Evolutionary conservation across 2,797 vertebrate species (phyloP), one percentile per base, ranked within the genome.

Genomic region (Anguilla megastoma): DNA sequence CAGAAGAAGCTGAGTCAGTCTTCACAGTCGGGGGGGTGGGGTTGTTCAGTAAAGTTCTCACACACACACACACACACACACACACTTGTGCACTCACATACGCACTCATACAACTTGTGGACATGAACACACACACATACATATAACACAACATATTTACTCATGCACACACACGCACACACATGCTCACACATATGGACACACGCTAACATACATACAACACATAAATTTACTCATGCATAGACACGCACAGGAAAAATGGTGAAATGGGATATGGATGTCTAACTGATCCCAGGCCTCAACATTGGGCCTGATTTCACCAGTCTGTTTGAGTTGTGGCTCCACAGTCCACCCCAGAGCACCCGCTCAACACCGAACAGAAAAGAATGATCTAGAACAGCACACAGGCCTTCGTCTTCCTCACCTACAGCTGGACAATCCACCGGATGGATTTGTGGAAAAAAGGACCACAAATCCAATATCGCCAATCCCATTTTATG

Each of bases 1-100:
- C 90, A 92, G 86, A 90, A 86, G 87, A 24, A 50, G 92, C 91
- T 95, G 93, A 95, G 90, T 95, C 95, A 95, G 92, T 89, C 89
- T 91, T 92, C 90, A 91, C 91, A 93, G 88, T 48, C 50, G 90
- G 86, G 71, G 69, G n/a, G 58, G 80, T 69, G 30, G 79, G 87
- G 88, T 93, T 90, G 89, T 91, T 90, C 84, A 92, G 48, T 48
- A 71, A 88, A 87, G 87, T 86, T 87, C 89, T 88, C 85, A 85
- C 56, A 86, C 87, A 36, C n/a, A 30, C 24, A 54, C 45, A 84
- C 48, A 50, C 48, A 85, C 60, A 30, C 24, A 54, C 45, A 84
- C 50, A 50, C 48, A 85, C 60, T 6, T 2, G 12, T 41, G 30
- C 66, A 63, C 33, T 50, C 58, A 63, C 60, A 48, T 10, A 74